Base-by-base conservation (phyloP, 2,888 invertebrate species). In the Oasisia sp. region DNA sequence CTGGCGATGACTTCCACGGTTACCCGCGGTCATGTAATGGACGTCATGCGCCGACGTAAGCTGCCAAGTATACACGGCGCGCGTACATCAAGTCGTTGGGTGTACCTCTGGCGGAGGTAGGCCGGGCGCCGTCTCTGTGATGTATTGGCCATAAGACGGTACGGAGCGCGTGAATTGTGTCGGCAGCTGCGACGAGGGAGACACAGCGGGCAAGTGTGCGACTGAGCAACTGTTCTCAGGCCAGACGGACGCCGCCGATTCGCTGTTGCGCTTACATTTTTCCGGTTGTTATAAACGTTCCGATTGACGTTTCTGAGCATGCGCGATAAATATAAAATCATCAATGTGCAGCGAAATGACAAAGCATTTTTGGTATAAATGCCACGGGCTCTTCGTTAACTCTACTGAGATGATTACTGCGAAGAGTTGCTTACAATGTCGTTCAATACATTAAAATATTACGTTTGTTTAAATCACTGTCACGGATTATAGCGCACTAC, bases 61-160 rank as follows among this genome's bases (percentile, higher is more conserved):
- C 74, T 19, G 19, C n/a, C 74, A 19, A 19, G 58, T 58, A 58
- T 14, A 58, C 27, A 27, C 1, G 74, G n/a, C 74, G 74, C n/a
- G 74, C 74, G 74, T n/a, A 19, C 74, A n/a, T 74, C 74, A 74
- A 74, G 74, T 27, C 74, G 74, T 74, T 3, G 74, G 74, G n/a
- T 74, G 74, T 74, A 27, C 3, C 74, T 19, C 74, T 27, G 27
- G 14, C 27, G 74, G 74, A 19, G 74, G 74, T 74, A 74, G 74
- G 3, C 74, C 19, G 50, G 74, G 27, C n/a, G 74, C n/a, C 3
- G 74, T 74, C 27, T 19, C 74, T 19, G 74, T 74, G 74, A 74
- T 74, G 74, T 74, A 74, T 74, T 27, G 74, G 74, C 74, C 74
- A 74, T 74, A 74, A 74, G 74, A 74, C 74, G 74, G 27, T n/a